Percentiles rank a stretch among this genome's conserved stretches.
phyloP scores from a whole-genome alignment of 2,888 invertebrate species.

The Nymphalis c-album region DNA sequence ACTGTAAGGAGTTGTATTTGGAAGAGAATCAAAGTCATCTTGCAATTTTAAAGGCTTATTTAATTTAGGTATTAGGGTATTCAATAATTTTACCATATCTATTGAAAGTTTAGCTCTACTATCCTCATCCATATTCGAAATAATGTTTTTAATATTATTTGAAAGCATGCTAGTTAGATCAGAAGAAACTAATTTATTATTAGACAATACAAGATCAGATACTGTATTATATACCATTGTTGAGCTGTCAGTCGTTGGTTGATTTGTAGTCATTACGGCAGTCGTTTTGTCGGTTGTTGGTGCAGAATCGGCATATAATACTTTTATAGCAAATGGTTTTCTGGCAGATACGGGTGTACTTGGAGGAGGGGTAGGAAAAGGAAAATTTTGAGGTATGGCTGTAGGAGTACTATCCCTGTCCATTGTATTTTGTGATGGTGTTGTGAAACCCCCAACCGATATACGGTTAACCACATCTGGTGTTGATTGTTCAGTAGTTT shows the following conservation, averaged over 20 bases:
- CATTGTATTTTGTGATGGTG: conserved; percentile 65
- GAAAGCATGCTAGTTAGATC: conserved; percentile 81
- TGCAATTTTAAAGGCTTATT: conserved; percentile 59
- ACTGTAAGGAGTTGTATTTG: conserved; percentile 76
- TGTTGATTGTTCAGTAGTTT: conserved; percentile 70
- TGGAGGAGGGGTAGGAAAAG: conserved; percentile 54
- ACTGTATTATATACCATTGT: conserved; percentile 78
- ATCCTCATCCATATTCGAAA: conserved; percentile 71
- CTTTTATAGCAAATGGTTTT: conserved; percentile 76
- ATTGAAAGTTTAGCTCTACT: conserved; percentile 74
- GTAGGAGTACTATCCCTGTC: conserved; percentile 56
- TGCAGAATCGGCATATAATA: conserved; percentile 75
- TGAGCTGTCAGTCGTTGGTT: conserved; percentile 70
- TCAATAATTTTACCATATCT: conserved; percentile 78
- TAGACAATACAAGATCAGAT: conserved; percentile 74
- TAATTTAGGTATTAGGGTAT: conserved; percentile 75
- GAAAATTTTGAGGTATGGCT: conserved; percentile 51
- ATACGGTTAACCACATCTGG: conserved; percentile 77
- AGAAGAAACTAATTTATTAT: conserved; percentile 74
- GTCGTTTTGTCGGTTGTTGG: conserved; percentile 70
- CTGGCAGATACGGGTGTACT: conserved; percentile 72
- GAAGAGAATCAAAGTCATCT: conserved; percentile 61
- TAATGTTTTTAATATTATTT: conserved; percentile 73
- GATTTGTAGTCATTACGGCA: conserved; percentile 61
- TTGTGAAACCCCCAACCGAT: conserved; percentile 68